Percentiles rank a stretch among this genome's conserved stretches.
These are phyloP conservation scores for Heterodera schachtii DNA, from an alignment of 1,140 invertebrate species.

Conservation along the genomic window DNA sequence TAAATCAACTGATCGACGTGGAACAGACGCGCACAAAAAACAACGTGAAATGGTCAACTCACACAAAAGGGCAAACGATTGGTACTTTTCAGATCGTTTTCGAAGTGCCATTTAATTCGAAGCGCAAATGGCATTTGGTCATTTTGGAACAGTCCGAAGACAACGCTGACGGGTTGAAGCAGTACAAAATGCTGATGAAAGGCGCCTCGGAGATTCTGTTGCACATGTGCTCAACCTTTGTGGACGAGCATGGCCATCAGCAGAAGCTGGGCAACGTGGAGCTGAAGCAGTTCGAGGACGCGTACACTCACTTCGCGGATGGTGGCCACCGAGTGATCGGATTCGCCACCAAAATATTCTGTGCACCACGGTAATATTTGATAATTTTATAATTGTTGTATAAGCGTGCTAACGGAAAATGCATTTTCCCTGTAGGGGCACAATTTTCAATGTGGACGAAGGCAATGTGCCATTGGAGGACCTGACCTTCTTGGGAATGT, in stretches of 20 bases:
- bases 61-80: neutral
- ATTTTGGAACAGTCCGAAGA: conserved; percentile 40
- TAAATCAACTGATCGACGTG: conserved; percentile 32
- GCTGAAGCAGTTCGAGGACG: conserved; percentile 41
- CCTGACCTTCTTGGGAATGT: conserved; percentile 50
- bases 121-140: conserved; percentile 60
- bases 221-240: conserved; percentile 46
- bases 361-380: conserved; percentile 36
- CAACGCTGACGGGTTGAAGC: conserved; percentile 31
- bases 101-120: conserved; percentile 63
- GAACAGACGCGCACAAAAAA: neutral
- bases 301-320: conserved; percentile 29
- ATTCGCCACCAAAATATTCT: conserved; percentile 53
- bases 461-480: conserved; percentile 51
- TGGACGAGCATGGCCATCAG: conserved; percentile 35
- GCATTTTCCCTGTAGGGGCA: conserved; percentile 4
- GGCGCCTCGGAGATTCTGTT: conserved; percentile 60
- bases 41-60: neutral
- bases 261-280: conserved; percentile 17
- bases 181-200: conserved; percentile 57
- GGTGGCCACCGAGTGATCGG: conserved; percentile 57
- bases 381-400: neutral
- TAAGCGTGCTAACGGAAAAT: neutral
- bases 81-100: conserved; percentile 53
- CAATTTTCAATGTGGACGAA: conserved; percentile 44